These are phyloP conservation scores for Macropodus opercularis DNA, from an alignment of 2,797 vertebrate species.

Conservation along the genomic window DNA sequence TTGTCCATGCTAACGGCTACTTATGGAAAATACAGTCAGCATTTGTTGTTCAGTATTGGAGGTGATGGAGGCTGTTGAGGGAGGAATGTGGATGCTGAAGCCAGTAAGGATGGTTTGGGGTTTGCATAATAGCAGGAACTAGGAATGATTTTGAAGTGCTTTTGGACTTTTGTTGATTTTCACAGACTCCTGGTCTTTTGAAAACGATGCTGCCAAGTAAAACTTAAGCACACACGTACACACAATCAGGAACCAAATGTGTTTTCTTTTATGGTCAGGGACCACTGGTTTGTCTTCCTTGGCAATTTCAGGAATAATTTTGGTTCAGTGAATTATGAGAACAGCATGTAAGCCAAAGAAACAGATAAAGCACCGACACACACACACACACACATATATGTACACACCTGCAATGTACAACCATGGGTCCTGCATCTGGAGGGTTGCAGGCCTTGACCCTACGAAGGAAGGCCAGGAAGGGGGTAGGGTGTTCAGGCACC, in stretches of 20 bases:
- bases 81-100: constrained; percentile 55
- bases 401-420: constrained; percentile 95
- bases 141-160: constrained; percentile 51
- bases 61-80: constrained; percentile 50
- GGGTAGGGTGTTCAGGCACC: constrained; percentile 96
- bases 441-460: constrained; percentile 98
- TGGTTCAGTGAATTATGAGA: constrained; percentile 11
- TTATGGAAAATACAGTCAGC: constrained; percentile 51
- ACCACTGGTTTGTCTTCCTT: constrained; percentile 12
- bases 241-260: constrained; percentile 6
- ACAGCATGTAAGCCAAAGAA: neutral
- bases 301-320: constrained; percentile 12
- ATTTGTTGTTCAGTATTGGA: constrained; percentile 41
- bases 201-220: constrained; percentile 45
- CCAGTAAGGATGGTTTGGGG: constrained; percentile 61
- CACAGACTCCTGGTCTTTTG: constrained; percentile 26
- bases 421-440: constrained; percentile 95
- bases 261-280: constrained; percentile 28
- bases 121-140: constrained; percentile 59
- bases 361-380: neutral
- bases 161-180: constrained; percentile 43
- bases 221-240: constrained; percentile 56
- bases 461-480: constrained; percentile 95
- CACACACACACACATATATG: neutral
- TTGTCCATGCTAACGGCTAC: constrained; percentile 57